Base-by-base conservation (phyloP, 1,140 invertebrate species). In the Stegodyphus dumicola region DNA sequence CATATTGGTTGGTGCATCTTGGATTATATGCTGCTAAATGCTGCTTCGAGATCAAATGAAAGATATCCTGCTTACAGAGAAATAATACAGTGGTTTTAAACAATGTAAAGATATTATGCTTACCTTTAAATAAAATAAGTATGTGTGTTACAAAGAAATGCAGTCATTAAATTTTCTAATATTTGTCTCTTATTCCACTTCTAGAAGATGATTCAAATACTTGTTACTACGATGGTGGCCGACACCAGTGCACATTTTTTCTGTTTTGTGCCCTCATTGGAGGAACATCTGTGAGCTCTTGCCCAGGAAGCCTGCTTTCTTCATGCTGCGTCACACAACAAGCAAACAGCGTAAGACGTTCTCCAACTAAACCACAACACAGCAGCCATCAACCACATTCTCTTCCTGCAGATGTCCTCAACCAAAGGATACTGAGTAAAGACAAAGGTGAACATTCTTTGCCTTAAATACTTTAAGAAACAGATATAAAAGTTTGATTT, bases 221-320 rank as follows among this genome's bases (percentile, higher is more conserved):
- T 5, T 87, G 85, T n/a, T 73, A 87, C 18, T 54, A 83, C 51
- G 76, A 87, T 6, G 86, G 86, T 17, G 77, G 65, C 53, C 52
- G 69, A 7, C 85, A 86, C 51, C 85, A 86, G 17, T 87, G 86
- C 65, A 74, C 70, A 13, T 87, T 87, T 60, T 87, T 87, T 13
- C 79, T 87, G 6, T 84, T 87, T 48, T 87, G 86, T 33, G 9
- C 52, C 10, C 53, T 87, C 10, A 71, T 56, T 67, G 86, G 86
- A 49, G 86, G 86, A 7, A 74, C 86, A n/a, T 71, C 86, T 0
- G 86, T 77, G 6, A 54, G 79, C 4, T 54, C 75, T 52, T 87
- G 86, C 18, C 75, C 77, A 49, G 81, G 86, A n/a, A 78, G 49
- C 51, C 65, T 87, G 2, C 17, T 81, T 2, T 84, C 79, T 2